These are phyloP conservation scores for Drosophila grimshawi DNA, from an alignment of 1,140 invertebrate species.

Conservation along the genomic window DNA sequence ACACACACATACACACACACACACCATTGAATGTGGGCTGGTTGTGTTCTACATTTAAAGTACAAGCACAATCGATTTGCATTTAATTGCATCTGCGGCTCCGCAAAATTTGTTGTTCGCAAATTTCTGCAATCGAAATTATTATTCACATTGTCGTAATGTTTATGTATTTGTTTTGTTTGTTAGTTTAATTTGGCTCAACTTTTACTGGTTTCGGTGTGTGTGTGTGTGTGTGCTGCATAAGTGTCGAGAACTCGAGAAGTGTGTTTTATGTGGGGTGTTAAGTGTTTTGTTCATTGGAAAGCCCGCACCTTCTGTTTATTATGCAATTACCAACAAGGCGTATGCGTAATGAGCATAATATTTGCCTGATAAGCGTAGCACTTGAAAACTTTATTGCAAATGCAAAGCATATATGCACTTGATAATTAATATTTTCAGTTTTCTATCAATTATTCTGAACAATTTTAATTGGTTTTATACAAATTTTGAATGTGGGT, in stretches of 20 bases:
- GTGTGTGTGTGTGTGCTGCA: conserved; percentile 8
- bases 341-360: conserved; percentile 30
- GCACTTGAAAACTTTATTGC: conserved; percentile 7
- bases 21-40: conserved; percentile 37
- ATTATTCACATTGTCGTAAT: conserved; percentile 81
- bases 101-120: conserved; percentile 60
- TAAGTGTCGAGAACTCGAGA: conserved; percentile 41
- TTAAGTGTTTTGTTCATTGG: conserved; percentile 66
- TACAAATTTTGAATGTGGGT: too few species aligned
- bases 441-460: too few species aligned
- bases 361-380: conserved; percentile 25
- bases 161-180: conserved; percentile 78
- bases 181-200: conserved; percentile 59
- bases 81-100: conserved; percentile 77
- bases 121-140: conserved; percentile 75
- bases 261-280: conserved; percentile 64
- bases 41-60: conserved; percentile 39
- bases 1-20: conserved; percentile 9
- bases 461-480: too few species aligned
- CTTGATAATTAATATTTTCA: neutral
- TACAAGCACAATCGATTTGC: conserved; percentile 78
- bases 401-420: neutral
- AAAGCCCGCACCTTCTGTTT: conserved; percentile 72
- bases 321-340: conserved; percentile 66
- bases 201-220: conserved; percentile 12